A percentile compares a stretch with the other conserved stretches of the same genome.
Evolutionary conservation across 1,140 invertebrate species (phyloP).

Genomic region (Camponotus pennsylvanicus): DNA sequence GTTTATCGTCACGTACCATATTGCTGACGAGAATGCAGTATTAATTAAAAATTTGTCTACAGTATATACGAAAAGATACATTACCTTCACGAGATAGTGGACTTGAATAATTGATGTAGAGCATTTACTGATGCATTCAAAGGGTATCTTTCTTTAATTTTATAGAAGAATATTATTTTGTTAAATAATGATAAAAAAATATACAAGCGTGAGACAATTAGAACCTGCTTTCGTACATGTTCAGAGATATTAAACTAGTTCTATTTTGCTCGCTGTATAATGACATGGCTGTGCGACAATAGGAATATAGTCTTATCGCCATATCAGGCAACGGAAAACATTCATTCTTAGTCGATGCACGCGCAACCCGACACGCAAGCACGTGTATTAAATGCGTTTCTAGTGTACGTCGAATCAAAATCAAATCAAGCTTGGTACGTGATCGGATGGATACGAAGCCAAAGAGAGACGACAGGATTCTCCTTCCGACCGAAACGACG

Average conservation of each 20-base stretch:
- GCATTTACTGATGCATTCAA: neutral
- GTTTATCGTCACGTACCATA: conserved; percentile 20
- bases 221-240: neutral
- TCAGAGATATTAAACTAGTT: neutral
- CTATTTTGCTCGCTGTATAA: neutral
- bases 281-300: neutral
- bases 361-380: conserved; percentile 57
- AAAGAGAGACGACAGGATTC: conserved; percentile 59
- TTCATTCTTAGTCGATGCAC: conserved; percentile 67
- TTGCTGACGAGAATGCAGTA: neutral
- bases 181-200: neutral
- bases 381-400: conserved; percentile 73
- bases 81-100: neutral
- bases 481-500: conserved; percentile 57
- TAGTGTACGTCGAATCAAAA: conserved; percentile 74
- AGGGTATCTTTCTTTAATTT: neutral
- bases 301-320: neutral
- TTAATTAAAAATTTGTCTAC: conserved; percentile 5
- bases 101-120: neutral
- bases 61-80: neutral
- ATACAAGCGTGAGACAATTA: neutral
- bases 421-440: conserved; percentile 74
- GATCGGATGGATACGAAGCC: conserved; percentile 66
- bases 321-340: neutral
- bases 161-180: neutral